phyloP scores from a whole-genome alignment of 2,113 vertebrate species.

The Scortum barcoo region DNA sequence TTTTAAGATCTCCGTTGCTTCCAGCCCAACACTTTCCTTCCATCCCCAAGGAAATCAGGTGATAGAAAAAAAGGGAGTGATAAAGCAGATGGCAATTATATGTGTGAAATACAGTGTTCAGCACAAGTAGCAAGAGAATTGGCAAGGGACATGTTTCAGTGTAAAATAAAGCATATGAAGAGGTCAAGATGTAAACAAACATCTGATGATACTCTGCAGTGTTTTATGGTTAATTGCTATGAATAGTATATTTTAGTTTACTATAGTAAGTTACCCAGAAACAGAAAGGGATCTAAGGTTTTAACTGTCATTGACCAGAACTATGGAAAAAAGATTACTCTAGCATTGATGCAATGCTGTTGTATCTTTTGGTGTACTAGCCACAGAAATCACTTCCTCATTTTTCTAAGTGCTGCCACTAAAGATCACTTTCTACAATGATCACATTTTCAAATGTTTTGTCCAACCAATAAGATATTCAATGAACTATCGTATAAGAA shows the following conservation, averaged over 20 bases:
- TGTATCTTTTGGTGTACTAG: too few species aligned
- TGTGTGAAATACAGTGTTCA: slow-evolving; percentile 50
- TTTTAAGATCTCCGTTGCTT: neutral
- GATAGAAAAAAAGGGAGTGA: slow-evolving; percentile 7
- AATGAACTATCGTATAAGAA: too few species aligned
- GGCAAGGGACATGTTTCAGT: slow-evolving; percentile 25
- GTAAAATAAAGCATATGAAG: neutral
- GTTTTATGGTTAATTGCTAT: neutral
- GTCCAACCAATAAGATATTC: too few species aligned
- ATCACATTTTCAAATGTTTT: neutral
- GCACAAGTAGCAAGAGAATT: slow-evolving; percentile 2
- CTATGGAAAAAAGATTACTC: neutral
- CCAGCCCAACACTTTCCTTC: neutral
- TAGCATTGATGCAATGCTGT: too few species aligned
- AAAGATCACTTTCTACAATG: too few species aligned
- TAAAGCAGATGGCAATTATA: slow-evolving; percentile 54
- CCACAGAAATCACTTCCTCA: neutral
- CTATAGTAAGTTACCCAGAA: neutral
- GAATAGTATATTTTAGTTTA: neutral
- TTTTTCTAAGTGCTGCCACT: neutral
- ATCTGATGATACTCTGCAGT: neutral
- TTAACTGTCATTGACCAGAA: neutral
- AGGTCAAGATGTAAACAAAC: slow-evolving; percentile 3
- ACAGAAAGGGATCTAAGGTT: neutral
- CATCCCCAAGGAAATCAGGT: slow-evolving; percentile 22